A percentile compares a stretch with the other conserved stretches of the same genome.
phyloP scores from a whole-genome alignment of 35 echinoderm and acorn worm species.

The Ophioderma brevispina region DNA sequence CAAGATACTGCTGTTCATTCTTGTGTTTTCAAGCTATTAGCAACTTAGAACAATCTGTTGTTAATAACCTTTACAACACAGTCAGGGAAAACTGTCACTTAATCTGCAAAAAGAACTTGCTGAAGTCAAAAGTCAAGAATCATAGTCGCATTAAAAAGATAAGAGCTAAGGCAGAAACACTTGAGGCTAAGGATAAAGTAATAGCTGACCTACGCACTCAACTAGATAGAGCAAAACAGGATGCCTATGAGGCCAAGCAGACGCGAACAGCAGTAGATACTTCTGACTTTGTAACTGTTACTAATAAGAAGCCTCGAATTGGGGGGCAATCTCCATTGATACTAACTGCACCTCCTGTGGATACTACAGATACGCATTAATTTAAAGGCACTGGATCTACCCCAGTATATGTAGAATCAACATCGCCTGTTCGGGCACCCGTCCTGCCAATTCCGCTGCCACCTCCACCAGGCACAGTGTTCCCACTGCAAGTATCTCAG shows the following conservation, averaged over 20 bases:
- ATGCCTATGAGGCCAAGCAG: not conserved
- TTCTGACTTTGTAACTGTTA: not conserved
- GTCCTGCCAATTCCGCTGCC: not conserved
- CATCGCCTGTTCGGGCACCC: not conserved
- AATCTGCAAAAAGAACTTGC: not conserved
- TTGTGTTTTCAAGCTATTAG: not conserved
- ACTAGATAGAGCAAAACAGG: not conserved
- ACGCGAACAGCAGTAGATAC: not conserved
- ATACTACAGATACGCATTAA: not conserved
- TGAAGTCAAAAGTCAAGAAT: not conserved
- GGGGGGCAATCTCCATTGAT: not conserved
- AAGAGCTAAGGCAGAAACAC: not conserved
- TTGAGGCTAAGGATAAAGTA: not conserved
- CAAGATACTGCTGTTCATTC: too few species aligned
- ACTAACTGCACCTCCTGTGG: not conserved
- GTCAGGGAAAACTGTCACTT: not conserved
- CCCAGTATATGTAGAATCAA: not conserved
- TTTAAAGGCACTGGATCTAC: not conserved
- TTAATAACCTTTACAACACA: not conserved
- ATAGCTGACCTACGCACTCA: not conserved
- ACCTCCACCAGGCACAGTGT: not conserved
- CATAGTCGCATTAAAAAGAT: not conserved
- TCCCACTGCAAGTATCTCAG: not conserved
- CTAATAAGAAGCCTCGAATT: not conserved
- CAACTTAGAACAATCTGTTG: not conserved